Evolutionary conservation across 1,140 invertebrate species (phyloP), one percentile per base, ranked within the genome.

Genomic region (Stegodyphus dumicola): DNA sequence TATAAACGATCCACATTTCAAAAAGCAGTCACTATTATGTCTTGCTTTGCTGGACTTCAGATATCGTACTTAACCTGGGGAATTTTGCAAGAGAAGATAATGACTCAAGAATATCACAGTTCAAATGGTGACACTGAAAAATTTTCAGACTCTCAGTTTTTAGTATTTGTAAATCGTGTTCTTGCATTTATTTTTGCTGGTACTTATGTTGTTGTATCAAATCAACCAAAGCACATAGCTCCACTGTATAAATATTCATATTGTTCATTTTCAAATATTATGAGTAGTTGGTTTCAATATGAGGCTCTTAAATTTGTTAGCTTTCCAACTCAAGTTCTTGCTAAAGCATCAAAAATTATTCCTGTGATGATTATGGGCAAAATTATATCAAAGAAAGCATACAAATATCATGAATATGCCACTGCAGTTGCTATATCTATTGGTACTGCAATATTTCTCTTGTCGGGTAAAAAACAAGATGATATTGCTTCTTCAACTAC

Each of bases 201-300:
- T 17, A 88, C 91, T 13, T 94, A 94, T 88, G 88, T 93, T 49
- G 90, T 94, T 81, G 88, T 93, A 49, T 85, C 81, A 48, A 83
- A 90, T 93, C 70, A 95, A 87, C 93, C 95, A 7, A 91, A 93
- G 7, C 94, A 96, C 88, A 92, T 92, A 67, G 95, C 96, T 74
- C 98, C 98, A 6, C 92, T 99, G 5, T 99, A 99, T 90, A 97
- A 98, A 92, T 99, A 99, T 92, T 95, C 95, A 0, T 99, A 95
- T 92, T 97, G 97, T 90, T 98, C 98, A 0, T 94, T 99, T 88
- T 98, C 97, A 17, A 99, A 99, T 91, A 97, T 99, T 85, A 94
- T 99, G 93, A 99, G 97, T 90, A 98, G 97, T 65, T 99, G 98
- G 98, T 99, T 97, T 91, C 98, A 99, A 91, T 99, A 99, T 90